Evolutionary conservation across 1,140 invertebrate species (phyloP), one percentile per base, ranked within the genome.

Genomic region (Heliothis subflexa): DNA sequence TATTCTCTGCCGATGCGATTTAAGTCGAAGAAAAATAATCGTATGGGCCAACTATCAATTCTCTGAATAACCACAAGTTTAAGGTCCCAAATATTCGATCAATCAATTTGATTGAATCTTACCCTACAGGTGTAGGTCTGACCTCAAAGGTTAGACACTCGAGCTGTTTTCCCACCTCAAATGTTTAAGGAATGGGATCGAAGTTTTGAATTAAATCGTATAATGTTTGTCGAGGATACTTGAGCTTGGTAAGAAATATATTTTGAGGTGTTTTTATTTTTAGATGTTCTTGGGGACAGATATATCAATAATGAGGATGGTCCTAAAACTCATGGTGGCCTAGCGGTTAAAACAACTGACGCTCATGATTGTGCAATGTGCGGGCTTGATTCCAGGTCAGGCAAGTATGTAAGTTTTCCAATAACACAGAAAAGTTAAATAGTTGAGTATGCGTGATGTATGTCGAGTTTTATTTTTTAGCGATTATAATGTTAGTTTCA

Each of bases 41-140:
- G 1, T 52, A 52, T 5, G 13, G 5, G 14, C 50, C 50, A 16
- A 52, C n/a, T 11, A 11, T 11, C 25, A n/a, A 14, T 61, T 12
- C 57, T n/a, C 14, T 7, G 14, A 14, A 0, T 52, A 52, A 5
- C 13, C n/a, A 14, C 50, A 52, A 14, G n/a, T 52, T 10, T 12
- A 40, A 40, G 33, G 33, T 40, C 57, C 13, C 16, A 64, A 64
- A 64, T 64, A 64, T 64, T 66, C 16, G 47, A 66, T 66, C 62
- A 49, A 49, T 47, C 33, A 49, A 25, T 49, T 66, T 49, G 16
- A 49, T 49, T 66, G n/a, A 21, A 64, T 47, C 7, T 25, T 12
- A 66, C 45, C 57, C 57, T 33, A 61, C 45, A 49, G 1, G 10
- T 18, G 3, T 18, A 11, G 28, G 40, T 16, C 62, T 18, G 16